These are phyloP conservation scores for Cyrtonyx montezumae DNA, from an alignment of 2,113 vertebrate species.

Conservation along the genomic window DNA sequence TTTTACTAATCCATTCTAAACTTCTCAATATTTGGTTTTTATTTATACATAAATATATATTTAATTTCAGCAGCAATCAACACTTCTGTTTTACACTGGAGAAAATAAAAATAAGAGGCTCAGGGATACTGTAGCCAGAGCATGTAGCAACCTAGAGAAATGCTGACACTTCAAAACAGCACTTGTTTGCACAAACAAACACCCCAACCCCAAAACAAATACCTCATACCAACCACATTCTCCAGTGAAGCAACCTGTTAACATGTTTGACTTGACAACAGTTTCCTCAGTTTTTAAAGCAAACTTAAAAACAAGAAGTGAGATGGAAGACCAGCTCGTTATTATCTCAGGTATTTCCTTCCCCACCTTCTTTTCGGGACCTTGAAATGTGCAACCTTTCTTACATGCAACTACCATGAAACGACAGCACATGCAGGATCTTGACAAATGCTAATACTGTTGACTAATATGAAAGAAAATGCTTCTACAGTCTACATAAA, in stretches of 20 bases:
- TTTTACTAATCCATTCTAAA: neutral
- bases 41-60: neutral
- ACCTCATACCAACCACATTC: neutral
- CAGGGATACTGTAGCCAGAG: no score
- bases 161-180: neutral
- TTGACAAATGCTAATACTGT: accelerated
- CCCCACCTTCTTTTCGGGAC: neutral
- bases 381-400: neutral
- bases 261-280: neutral
- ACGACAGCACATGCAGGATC: accelerated
- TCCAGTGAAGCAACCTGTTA: neutral
- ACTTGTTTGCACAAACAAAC: neutral
- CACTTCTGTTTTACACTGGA: conserved; percentile 8
- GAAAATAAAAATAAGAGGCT: neutral
- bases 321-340: neutral
- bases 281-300: neutral
- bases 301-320: neutral
- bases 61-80: conserved; percentile 7
- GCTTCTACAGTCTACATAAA: neutral
- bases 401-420: neutral
- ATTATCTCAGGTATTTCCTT: neutral
- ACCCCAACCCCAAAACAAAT: neutral
- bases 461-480: neutral
- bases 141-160: no score
- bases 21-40: neutral